phyloP scores from a whole-genome alignment of 2,888 invertebrate genomes.

The Graphium colonna region DNA sequence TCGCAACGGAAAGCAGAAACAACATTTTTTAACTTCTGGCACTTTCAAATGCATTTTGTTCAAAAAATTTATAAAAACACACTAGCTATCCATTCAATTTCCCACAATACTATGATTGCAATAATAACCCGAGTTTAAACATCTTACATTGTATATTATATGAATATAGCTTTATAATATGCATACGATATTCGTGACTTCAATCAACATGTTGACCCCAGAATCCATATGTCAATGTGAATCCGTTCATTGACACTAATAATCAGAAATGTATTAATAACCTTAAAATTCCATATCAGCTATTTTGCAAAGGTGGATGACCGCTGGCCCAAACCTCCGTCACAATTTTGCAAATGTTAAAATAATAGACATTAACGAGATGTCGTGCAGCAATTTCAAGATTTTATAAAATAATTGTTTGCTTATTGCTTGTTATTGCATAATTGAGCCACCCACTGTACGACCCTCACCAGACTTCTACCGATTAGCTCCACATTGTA shows the following conservation, averaged over 20 bases:
- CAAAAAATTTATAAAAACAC: conserved; percentile 17
- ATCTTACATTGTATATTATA: conserved; percentile 6
- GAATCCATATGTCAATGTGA: conserved; percentile 13
- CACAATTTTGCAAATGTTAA: conserved; percentile 4
- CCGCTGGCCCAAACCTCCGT: background rate
- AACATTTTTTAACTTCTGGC: conserved; percentile 62
- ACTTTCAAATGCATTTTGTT: conserved; percentile 44
- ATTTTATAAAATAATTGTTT: conserved; percentile 43
- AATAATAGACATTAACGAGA: conserved; percentile 29
- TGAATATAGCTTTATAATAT: background rate
- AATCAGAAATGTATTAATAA: background rate
- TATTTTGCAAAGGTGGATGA: background rate
- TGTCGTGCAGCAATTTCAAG: conserved; percentile 4
- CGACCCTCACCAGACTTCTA: conserved; percentile 55
- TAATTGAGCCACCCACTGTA: conserved; percentile 72
- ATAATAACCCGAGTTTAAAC: background rate
- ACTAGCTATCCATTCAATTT: conserved; percentile 13
- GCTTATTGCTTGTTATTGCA: conserved; percentile 66
- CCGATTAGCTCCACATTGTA: conserved; percentile 48
- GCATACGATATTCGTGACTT: conserved; percentile 4
- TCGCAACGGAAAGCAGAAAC: conserved; percentile 63
- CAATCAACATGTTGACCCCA: conserved; percentile 18
- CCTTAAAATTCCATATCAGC: background rate
- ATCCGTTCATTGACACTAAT: conserved; percentile 21
- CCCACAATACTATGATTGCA: conserved; percentile 3